These are phyloP conservation scores for Pangasius sanitwongsei DNA, from an alignment of 2,797 vertebrate species.

Conservation along the genomic window DNA sequence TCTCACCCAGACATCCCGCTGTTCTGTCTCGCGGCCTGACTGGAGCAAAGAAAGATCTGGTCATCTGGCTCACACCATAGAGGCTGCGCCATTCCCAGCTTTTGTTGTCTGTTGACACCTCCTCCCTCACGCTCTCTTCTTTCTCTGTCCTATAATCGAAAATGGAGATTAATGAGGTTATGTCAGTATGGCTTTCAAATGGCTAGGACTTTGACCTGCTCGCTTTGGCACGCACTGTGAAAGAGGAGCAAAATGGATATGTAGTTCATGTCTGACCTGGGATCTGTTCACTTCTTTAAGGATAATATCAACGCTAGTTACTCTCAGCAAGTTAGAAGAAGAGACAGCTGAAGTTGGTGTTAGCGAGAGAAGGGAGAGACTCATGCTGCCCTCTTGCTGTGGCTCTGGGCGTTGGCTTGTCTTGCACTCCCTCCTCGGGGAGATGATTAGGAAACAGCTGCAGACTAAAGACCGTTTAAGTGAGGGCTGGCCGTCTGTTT, in stretches of 20 bases:
- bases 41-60: constrained; percentile 66
- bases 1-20: constrained; percentile 56
- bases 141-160: constrained; percentile 26
- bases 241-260: not conserved
- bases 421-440: constrained; percentile 31
- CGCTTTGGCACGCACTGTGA: not conserved
- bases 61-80: constrained; percentile 58
- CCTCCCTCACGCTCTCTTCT: constrained; percentile 42
- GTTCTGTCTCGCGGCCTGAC: constrained; percentile 54
- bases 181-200: constrained; percentile 16
- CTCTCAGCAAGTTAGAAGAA: not conserved
- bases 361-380: constrained; percentile 25
- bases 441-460: constrained; percentile 49
- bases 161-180: constrained; percentile 37
- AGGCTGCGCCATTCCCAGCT: constrained; percentile 49
- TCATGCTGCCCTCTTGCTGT: constrained; percentile 54
- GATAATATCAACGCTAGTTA: not conserved
- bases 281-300: not conserved
- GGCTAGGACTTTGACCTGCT: constrained; percentile 2
- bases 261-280: not conserved
- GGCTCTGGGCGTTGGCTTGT: constrained; percentile 36
- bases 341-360: constrained; percentile 27
- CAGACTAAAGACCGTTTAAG: constrained; percentile 39
- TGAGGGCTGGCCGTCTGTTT: constrained; percentile 25
- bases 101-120: constrained; percentile 52